Conservation (phyloP, 2,888 invertebrate genomes). For the Loripinus fragilis region DNA sequence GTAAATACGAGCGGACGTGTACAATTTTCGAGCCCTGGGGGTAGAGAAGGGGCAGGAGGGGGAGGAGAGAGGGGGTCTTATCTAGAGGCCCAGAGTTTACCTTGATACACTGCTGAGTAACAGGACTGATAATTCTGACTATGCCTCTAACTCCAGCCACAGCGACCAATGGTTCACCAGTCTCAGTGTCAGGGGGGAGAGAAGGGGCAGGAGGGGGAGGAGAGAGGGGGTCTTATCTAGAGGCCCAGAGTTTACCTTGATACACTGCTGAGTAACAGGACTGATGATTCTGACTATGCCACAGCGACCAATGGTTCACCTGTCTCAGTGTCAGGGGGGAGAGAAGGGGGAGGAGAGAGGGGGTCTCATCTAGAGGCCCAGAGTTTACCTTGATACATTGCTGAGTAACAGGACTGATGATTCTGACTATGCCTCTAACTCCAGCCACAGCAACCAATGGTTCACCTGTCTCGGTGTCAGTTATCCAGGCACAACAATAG, state of each 20-base stretch:
- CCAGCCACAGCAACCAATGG: slow-evolving; percentile 96
- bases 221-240: too few relatives aligned
- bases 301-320: slow-evolving; percentile 91
- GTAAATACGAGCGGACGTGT: too few relatives aligned
- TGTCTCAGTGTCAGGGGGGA: slow-evolving; percentile 90
- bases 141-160: slow-evolving; percentile 97
- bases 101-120: slow-evolving; percentile 92
- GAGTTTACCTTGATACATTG: slow-evolving; percentile 88
- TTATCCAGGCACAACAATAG: slow-evolving; percentile 98
- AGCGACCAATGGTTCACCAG: slow-evolving; percentile 89
- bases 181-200: slow-evolving; percentile 90
- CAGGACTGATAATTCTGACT: slow-evolving; percentile 93
- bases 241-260: too few relatives aligned
- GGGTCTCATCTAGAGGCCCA: too few relatives aligned
- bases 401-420: slow-evolving; percentile 93
- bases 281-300: slow-evolving; percentile 95
- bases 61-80: too few relatives aligned
- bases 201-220: too few relatives aligned
- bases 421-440: slow-evolving; percentile 93
- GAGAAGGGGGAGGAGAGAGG: too few relatives aligned
- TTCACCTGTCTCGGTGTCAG: slow-evolving; percentile 88
- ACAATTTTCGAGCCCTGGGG: too few relatives aligned
- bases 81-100: too few relatives aligned
- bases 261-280: slow-evolving; percentile 91
- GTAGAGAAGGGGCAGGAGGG: too few relatives aligned